Base-by-base conservation (phyloP, 2,888 invertebrate species). In the Leptopterna dolabrata region DNA sequence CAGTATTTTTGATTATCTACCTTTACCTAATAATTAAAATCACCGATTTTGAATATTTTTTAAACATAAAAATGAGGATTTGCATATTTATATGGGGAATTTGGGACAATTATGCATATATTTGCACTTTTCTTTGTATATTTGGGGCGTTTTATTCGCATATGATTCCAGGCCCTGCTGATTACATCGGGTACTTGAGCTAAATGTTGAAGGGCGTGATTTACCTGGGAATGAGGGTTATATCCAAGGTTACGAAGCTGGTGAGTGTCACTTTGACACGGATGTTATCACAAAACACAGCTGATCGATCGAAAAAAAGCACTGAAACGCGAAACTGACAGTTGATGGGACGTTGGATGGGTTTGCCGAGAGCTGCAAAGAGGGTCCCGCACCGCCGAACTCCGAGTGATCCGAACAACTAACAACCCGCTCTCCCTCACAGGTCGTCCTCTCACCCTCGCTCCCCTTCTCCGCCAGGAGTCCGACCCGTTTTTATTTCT, bases 401-500 rank as follows among this genome's bases (percentile, higher is more conserved):
- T 63, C 63, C 24, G 63, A 63, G 63, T 63, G 63, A 63, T 63
- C 63, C 63, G 24, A 19, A 63, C 63, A 63, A 63, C 63, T 63
- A 63, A 63, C 63, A 63, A 63, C 63, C 24, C 63, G 24, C 19
- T n/a, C 51, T 14, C 63, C 63, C 13, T 7, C 63, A 19, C 63
- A n/a, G 63, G 63, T 27, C 24, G 24, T 63, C 24, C 63, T 63
- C 63, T 63, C 63, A 24, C 63, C 63, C 63, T 63, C 63, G 63
- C 63, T 63, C 63, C 63, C 63, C 63, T 63, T 27, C 27, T 24
- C 27, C 63, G 19, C 63, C 24, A 1, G 63, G 11, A 63, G 63
- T 63, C n/a, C 63, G 24, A 63, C 63, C 63, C 63, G 63, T 63
- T 63, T 55, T 63, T 63, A 63, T 63, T 63, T 63, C 63, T 24